Percentiles rank a stretch among this genome's conserved stretches.
These are phyloP conservation scores for Delphinapterus leucas DNA, from an alignment of 2,113 vertebrate species.

Conservation along the genomic window DNA sequence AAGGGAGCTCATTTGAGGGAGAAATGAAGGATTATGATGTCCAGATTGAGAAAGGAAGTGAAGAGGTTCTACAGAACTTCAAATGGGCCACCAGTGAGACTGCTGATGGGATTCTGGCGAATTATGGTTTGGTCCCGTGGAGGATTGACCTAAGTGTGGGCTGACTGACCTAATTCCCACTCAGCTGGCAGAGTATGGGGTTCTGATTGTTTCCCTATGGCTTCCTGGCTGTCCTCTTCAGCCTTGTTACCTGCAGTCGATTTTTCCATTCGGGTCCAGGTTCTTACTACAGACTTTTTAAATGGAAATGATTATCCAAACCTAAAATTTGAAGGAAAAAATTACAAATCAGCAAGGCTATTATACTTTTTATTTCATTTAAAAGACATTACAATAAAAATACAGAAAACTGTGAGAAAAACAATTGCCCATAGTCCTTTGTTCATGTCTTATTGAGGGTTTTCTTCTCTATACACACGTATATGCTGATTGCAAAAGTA, in stretches of 20 bases:
- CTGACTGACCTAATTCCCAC: background rate
- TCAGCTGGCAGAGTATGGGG: background rate
- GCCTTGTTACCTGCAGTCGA: background rate
- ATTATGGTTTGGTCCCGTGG: background rate
- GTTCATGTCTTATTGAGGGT: background rate
- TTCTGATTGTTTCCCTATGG: background rate
- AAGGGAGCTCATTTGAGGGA: background rate
- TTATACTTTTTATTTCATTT: background rate
- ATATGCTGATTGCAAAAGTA: background rate
- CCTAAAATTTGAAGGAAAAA: background rate
- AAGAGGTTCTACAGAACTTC: background rate
- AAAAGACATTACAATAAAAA: background rate
- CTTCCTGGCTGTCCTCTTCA: background rate
- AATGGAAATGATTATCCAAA: background rate
- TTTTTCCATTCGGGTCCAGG: slow-evolving; percentile 12
- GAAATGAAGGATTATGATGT: background rate
- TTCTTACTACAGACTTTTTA: background rate
- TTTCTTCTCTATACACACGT: background rate
- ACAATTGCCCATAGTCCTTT: background rate
- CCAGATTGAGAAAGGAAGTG: background rate
- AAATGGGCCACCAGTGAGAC: background rate
- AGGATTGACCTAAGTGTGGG: fast-evolving
- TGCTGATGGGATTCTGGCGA: background rate
- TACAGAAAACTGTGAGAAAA: background rate
- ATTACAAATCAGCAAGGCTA: background rate